phyloP scores from a whole-genome alignment of 2,888 invertebrate genomes.

The Brachyptera putata region DNA sequence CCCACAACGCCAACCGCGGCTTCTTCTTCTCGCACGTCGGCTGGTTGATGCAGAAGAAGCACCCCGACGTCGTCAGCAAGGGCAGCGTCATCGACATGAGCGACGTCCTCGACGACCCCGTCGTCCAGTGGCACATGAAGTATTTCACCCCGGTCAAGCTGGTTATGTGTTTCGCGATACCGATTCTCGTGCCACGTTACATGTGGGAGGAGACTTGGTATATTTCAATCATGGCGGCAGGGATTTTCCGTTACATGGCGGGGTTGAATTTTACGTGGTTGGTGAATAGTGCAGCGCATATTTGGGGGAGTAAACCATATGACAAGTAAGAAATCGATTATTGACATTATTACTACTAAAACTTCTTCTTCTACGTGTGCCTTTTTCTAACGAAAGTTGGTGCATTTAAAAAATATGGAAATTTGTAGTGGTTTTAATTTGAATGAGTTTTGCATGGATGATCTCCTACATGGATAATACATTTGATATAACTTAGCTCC shows the following conservation, averaged over 20 bases:
- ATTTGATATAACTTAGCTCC: too few relatives aligned
- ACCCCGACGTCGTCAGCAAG: constrained; percentile 73
- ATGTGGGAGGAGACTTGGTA: constrained; percentile 53
- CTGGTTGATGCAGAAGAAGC: constrained; percentile 87
- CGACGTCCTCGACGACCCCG: constrained; percentile 72
- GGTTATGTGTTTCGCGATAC: constrained; percentile 54
- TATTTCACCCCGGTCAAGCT: constrained; percentile 51
- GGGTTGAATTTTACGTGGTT: constrained; percentile 55
- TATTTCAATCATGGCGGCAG: constrained; percentile 48
- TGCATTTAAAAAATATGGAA: too few relatives aligned
- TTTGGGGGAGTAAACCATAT: constrained; percentile 42
- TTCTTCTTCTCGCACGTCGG: constrained; percentile 93
- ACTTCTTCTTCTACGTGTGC: too few relatives aligned
- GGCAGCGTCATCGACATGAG: constrained; percentile 78
- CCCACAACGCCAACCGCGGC: constrained; percentile 74
- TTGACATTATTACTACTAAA: too few relatives aligned
- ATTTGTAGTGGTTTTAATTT: too few relatives aligned
- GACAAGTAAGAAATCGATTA: constrained; percentile 41
- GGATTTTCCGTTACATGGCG: constrained; percentile 49
- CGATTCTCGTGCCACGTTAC: constrained; percentile 52
- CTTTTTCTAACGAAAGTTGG: too few relatives aligned
- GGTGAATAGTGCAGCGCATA: constrained; percentile 57
- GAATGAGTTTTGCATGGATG: too few relatives aligned
- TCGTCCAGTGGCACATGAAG: constrained; percentile 74
- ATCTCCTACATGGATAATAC: too few relatives aligned